These are phyloP conservation scores for Colletes gigas DNA, from an alignment of 1,140 invertebrate genomes.

Conservation along the genomic window DNA sequence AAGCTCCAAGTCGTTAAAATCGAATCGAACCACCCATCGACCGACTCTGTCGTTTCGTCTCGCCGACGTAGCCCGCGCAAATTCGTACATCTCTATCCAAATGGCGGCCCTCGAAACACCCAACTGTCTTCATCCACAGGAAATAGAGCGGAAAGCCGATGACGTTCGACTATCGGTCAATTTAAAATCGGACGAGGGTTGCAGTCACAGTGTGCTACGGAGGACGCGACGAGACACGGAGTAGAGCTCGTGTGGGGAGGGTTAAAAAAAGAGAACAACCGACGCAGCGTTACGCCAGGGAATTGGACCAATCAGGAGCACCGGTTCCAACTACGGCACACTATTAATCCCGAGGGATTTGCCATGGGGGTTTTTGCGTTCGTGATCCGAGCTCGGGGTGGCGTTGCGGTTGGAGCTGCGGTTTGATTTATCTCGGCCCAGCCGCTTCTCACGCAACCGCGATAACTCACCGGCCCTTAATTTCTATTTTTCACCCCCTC, in stretches of 20 bases:
- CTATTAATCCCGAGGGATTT: conserved; percentile 73
- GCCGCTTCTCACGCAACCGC: conserved; percentile 78
- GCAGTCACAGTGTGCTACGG: not conserved
- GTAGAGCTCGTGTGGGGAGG: not conserved
- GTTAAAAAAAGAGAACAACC: conserved; percentile 33
- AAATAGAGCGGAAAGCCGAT: not conserved
- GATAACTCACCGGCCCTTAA: conserved; percentile 78
- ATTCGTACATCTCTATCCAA: conserved; percentile 29
- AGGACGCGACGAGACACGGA: not conserved
- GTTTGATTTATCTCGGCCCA: conserved; percentile 77
- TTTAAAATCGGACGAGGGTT: conserved; percentile 48
- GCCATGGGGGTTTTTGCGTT: conserved; percentile 70
- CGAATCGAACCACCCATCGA: not conserved
- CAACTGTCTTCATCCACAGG: not conserved
- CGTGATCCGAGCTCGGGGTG: conserved; percentile 65
- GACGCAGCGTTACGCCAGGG: conserved; percentile 51
- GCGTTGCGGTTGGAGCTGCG: conserved; percentile 70
- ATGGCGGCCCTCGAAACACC: not conserved
- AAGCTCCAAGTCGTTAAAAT: not conserved
- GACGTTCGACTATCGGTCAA: conserved; percentile 53
- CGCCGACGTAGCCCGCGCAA: not conserved
- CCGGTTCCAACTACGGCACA: conserved; percentile 58
- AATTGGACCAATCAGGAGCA: conserved; percentile 65
- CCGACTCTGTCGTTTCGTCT: not conserved
- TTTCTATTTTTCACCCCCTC: conserved; percentile 77